phyloP scores from a whole-genome alignment of 2,113 vertebrate genomes.

The Aviceda subcristata region DNA sequence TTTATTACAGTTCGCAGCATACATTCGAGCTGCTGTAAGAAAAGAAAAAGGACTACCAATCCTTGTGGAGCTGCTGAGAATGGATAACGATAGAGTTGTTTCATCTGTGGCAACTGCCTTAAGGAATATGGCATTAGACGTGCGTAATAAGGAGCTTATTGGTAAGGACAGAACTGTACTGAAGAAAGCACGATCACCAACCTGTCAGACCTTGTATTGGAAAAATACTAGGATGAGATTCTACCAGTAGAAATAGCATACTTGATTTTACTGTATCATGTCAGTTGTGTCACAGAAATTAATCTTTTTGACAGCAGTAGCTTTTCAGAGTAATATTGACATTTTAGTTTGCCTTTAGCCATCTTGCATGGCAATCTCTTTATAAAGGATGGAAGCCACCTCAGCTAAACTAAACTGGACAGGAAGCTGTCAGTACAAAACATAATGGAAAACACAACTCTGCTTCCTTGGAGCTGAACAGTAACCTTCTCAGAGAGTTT shows the following conservation, averaged over 20 bases:
- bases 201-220: fast-evolving
- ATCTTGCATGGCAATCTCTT: neutral
- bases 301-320: neutral
- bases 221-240: neutral
- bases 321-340: neutral
- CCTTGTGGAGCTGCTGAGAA: slow-evolving; percentile 94
- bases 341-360: neutral
- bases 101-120: slow-evolving; percentile 95
- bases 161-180: slow-evolving; percentile 63
- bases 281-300: neutral
- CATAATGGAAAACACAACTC: neutral
- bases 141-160: slow-evolving; percentile 97
- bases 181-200: fast-evolving
- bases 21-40: slow-evolving; percentile 93
- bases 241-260: neutral
- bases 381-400: neutral
- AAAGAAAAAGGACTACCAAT: slow-evolving; percentile 98
- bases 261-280: neutral
- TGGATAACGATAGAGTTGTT: slow-evolving; percentile 97
- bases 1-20: slow-evolving; percentile 86
- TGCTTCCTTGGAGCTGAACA: neutral
- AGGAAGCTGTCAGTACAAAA: neutral
- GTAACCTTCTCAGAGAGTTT: neutral
- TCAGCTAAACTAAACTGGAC: neutral
- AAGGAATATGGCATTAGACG: slow-evolving; percentile 96